phyloP scores from a whole-genome alignment of 2,797 vertebrate species.

The Alca torda region DNA sequence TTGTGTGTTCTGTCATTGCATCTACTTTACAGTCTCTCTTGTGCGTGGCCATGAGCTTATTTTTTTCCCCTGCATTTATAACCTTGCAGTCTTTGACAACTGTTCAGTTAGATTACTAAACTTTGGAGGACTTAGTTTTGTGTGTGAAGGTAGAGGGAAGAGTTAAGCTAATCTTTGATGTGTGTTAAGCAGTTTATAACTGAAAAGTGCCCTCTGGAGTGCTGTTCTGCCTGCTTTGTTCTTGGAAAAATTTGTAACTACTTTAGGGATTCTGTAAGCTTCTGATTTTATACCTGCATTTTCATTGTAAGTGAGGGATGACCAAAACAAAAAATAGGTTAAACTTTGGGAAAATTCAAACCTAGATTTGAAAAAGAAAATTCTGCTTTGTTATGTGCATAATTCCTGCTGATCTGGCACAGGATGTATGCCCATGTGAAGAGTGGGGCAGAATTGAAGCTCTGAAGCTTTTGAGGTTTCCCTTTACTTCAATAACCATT shows the following conservation, averaged over 20 bases:
- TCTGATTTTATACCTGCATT: neutral
- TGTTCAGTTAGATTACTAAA: neutral
- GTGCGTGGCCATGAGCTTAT: accelerated
- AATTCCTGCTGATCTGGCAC: neutral
- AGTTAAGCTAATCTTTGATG: neutral
- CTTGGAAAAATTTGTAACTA: neutral
- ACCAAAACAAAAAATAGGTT: neutral
- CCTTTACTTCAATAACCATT: neutral
- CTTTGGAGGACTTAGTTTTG: neutral
- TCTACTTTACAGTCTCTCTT: neutral
- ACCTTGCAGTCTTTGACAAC: neutral
- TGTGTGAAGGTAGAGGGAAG: neutral
- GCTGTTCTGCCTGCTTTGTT: neutral
- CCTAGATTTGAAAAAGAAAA: neutral
- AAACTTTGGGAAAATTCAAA: neutral
- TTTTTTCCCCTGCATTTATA: neutral
- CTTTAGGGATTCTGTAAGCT: neutral
- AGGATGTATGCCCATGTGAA: neutral
- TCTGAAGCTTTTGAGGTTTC: neutral
- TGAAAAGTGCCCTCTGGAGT: neutral
- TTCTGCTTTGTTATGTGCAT: neutral
- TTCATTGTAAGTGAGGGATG: neutral
- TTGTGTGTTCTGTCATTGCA: neutral
- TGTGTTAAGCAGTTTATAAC: neutral
- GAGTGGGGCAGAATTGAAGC: neutral